Evolutionary conservation across 1,140 invertebrate genomes (phyloP), one percentile per base, ranked within the genome.

Genomic region (Bombus ignitus): DNA sequence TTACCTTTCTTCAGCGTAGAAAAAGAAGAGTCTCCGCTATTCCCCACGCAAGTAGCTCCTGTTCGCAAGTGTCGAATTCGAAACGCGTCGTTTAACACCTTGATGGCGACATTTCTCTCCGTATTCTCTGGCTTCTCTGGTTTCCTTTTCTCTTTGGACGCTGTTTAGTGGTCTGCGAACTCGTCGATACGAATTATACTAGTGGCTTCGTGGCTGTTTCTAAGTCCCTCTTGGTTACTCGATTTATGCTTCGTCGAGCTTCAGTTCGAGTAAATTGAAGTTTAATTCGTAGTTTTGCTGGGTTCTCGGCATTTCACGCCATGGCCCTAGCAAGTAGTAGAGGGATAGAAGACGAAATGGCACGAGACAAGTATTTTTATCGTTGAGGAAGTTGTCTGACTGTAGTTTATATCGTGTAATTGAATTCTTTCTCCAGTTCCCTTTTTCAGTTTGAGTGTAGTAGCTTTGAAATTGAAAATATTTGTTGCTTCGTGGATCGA

Each of bases 61-160:
- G 77, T 59, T 66, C 25, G 65, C 57, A 87, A 87, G 57, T 75
- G 47, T 85, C 83, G 83, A 79, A 72, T 79, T 66, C 15, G 39
- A 22, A 47, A 4, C 83, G 42, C 6, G 53, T 39, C 83, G 57
- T 85, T 80, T 85, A 79, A 66, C 76, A 12, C 10, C 53, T 32
- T 8, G 53, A 80, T 65, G 53, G 47, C 65, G 66, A n/a, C 22
- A 57, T 37, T 62, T 25, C n/a, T 32, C 6, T n/a, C 8, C 32
- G 32, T 1, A 59, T 32, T 25, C 18, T 28, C 22, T 28, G 18
- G 47, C 10, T 70, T 13, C 62, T n/a, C 6, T 10, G 5, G 3
- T 28, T 32, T 37, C 10, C 15, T 3, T 39, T 75, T n/a, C 18
- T 25, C n/a, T 22, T 12, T 9, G 12, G 35, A 47, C 9, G 32